Conservation (phyloP, 2,797 vertebrate species). For the Lutjanus argentimaculatus region DNA sequence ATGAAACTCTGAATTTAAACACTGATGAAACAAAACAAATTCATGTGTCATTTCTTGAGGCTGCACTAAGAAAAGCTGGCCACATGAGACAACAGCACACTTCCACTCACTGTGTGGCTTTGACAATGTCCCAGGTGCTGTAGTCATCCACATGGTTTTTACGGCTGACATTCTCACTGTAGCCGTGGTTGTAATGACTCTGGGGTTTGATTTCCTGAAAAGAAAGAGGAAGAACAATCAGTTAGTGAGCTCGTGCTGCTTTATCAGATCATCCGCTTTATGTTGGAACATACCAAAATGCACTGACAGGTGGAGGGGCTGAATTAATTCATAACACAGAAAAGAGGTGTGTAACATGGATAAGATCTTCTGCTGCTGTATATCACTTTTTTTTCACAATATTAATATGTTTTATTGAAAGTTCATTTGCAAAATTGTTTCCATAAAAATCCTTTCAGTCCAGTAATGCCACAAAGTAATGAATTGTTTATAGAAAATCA, state of each 20-base stretch:
- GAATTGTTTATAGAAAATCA: no score
- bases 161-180: slow-evolving; percentile 92
- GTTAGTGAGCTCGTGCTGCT: background rate
- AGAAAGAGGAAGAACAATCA: background rate
- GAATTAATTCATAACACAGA: no score
- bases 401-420: no score
- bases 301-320: background rate
- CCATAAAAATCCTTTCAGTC: no score
- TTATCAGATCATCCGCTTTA: background rate
- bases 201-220: slow-evolving; percentile 95
- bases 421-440: no score
- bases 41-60: background rate
- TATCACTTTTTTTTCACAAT: no score
- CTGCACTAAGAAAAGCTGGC: background rate
- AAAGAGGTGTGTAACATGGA: no score
- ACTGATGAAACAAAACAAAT: background rate
- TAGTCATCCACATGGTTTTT: slow-evolving; percentile 98
- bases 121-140: slow-evolving; percentile 99
- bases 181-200: slow-evolving; percentile 97
- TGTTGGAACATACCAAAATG: background rate
- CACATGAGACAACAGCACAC: background rate
- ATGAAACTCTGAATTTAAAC: background rate
- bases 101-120: slow-evolving; percentile 97
- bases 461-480: no score
- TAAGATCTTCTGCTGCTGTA: no score